Percentiles rank a stretch among this genome's conserved stretches.
These are phyloP conservation scores for Chloroceryle inda DNA, from an alignment of 2,797 vertebrate species.

Conservation along the genomic window DNA sequence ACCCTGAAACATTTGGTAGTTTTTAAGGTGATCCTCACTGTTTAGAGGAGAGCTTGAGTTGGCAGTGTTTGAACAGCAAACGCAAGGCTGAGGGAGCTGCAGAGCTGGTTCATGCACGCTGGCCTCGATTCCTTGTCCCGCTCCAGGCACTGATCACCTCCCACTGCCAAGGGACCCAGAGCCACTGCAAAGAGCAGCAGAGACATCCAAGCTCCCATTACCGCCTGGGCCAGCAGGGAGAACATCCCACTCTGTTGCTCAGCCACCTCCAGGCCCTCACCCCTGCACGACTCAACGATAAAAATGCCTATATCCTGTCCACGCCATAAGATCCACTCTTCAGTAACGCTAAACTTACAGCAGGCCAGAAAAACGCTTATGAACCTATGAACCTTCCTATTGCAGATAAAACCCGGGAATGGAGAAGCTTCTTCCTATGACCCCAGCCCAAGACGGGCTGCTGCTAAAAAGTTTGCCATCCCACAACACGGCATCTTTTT, in stretches of 20 bases:
- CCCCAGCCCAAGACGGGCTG: neutral
- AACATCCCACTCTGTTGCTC: neutral
- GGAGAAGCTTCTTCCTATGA: neutral
- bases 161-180: too few relatives aligned
- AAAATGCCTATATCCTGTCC: accelerated
- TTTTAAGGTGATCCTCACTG: neutral
- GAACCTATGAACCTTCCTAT: neutral
- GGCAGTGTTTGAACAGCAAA: neutral
- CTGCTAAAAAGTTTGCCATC: neutral
- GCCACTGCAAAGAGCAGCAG: neutral
- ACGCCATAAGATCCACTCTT: neutral
- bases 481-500: neutral
- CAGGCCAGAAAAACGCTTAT: neutral
- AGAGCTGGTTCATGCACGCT: accelerated
- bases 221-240: neutral
- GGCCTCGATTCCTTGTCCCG: neutral
- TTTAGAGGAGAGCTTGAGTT: neutral
- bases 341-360: neutral
- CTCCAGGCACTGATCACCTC: neutral
- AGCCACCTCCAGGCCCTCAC: neutral
- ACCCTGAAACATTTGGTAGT: neutral
- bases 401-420: neutral
- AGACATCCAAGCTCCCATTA: accelerated
- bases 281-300: accelerated
- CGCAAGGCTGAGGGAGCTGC: accelerated